These are phyloP conservation scores for Plumapathes pennacea DNA, from an alignment of 92 coral and sea anemone species.

Conservation along the genomic window DNA sequence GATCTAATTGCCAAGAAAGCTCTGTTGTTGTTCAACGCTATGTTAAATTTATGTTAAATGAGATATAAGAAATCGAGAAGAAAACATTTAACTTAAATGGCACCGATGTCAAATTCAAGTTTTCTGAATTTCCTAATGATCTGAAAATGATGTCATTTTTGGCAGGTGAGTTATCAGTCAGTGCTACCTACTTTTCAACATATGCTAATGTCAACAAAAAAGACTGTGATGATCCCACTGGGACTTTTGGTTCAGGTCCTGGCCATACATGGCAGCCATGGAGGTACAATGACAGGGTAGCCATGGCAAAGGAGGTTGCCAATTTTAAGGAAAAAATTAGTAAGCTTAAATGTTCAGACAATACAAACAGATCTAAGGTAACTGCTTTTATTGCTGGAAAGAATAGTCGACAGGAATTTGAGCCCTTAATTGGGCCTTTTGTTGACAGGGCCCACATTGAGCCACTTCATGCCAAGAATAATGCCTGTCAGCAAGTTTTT, in stretches of 20 bases:
- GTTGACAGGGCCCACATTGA: slow-evolving; percentile 49
- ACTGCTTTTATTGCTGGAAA: slow-evolving; percentile 33
- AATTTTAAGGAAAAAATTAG: slow-evolving; percentile 33
- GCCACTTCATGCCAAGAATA: slow-evolving; percentile 50
- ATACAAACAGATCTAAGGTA: slow-evolving; percentile 42
- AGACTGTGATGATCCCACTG: slow-evolving; percentile 31
- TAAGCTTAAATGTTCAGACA: slow-evolving; percentile 21
- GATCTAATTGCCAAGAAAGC: slow-evolving; percentile 61
- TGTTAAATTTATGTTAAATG: slow-evolving; percentile 49
- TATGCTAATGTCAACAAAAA: slow-evolving; percentile 53
- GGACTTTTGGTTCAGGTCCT: slow-evolving; percentile 58
- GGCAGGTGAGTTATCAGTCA: slow-evolving; percentile 64
- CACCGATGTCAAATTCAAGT: slow-evolving; percentile 47
- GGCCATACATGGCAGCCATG: slow-evolving; percentile 42
- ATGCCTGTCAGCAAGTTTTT: slow-evolving; percentile 61
- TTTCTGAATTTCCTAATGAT: slow-evolving; percentile 72
- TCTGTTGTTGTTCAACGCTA: slow-evolving; percentile 63
- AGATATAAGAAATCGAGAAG: slow-evolving; percentile 65
- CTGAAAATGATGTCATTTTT: slow-evolving; percentile 68
- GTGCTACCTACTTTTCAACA: slow-evolving; percentile 73
- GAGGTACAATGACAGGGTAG: slow-evolving; percentile 33
- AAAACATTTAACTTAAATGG: slow-evolving; percentile 47
- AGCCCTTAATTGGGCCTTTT: slow-evolving; percentile 51
- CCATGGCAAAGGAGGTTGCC: slow-evolving; percentile 43
- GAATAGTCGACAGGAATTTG: slow-evolving; percentile 62